Conservation (phyloP, 1,140 invertebrate species). For the Nephotettix cincticeps region DNA sequence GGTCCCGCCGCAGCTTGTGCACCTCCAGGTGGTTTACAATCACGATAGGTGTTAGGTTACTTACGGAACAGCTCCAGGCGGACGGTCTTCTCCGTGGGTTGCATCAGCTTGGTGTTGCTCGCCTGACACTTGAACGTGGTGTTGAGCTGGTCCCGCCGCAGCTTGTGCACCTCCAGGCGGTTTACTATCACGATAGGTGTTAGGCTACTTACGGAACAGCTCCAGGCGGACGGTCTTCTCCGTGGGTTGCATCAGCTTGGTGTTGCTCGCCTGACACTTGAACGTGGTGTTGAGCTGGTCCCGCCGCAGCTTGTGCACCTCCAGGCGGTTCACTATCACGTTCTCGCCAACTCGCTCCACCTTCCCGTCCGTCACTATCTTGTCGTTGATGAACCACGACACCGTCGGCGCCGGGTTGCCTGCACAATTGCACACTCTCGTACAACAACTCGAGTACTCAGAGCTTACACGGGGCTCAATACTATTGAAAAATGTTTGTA, state of each 20-base stretch:
- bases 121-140: slow-evolving; percentile 83
- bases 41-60: too few species aligned
- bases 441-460: too few species aligned
- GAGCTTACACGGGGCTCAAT: too few species aligned
- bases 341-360: slow-evolving; percentile 61
- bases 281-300: slow-evolving; percentile 78
- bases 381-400: slow-evolving; percentile 72
- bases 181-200: slow-evolving; percentile 78
- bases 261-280: slow-evolving; percentile 84
- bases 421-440: too few species aligned
- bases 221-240: slow-evolving; percentile 76
- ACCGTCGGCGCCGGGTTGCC: slow-evolving; percentile 79
- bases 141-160: slow-evolving; percentile 74
- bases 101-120: slow-evolving; percentile 81
- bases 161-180: slow-evolving; percentile 65
- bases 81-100: too few species aligned
- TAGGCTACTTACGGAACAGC: slow-evolving; percentile 73
- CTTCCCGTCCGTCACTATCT: slow-evolving; percentile 53
- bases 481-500: too few species aligned
- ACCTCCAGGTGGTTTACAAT: slow-evolving; percentile 76
- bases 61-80: too few species aligned
- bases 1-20: slow-evolving; percentile 64
- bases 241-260: slow-evolving; percentile 75
- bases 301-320: slow-evolving; percentile 66
- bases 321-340: slow-evolving; percentile 74